Evolutionary conservation across 2,113 vertebrate species (phyloP).

Genomic region (Leptodactylus fuscus): DNA sequence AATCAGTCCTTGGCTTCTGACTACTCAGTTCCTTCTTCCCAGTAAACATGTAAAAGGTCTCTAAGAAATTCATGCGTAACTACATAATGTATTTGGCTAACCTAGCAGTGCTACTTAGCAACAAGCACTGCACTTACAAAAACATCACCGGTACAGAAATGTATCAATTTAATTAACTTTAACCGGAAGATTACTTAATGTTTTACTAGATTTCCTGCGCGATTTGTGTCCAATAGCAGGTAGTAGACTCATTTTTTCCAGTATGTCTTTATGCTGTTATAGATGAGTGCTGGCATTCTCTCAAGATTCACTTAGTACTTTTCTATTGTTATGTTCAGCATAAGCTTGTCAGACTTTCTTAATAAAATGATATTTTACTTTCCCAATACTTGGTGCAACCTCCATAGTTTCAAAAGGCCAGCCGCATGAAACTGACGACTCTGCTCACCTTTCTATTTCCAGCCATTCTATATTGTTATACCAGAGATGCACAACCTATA

Average conservation of each 20-base stretch:
- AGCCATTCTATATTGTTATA: background rate
- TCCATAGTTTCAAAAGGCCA: background rate
- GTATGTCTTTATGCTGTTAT: background rate
- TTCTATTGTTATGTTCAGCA: background rate
- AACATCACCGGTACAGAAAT: slow-evolving; percentile 25
- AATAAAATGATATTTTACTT: background rate
- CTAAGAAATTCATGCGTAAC: background rate
- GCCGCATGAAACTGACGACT: background rate
- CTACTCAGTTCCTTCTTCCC: background rate
- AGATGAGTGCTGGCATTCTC: background rate
- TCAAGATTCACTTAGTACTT: background rate
- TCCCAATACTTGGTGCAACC: background rate
- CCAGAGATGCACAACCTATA: background rate
- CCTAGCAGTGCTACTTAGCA: slow-evolving; percentile 14
- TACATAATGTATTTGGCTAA: slow-evolving; percentile 7
- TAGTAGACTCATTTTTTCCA: background rate
- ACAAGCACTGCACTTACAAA: slow-evolving; percentile 8
- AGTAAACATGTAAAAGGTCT: slow-evolving; percentile 3
- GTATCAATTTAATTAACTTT: slow-evolving; percentile 21
- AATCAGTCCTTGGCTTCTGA: slow-evolving; percentile 34
- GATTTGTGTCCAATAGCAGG: background rate
- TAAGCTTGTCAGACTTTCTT: background rate
- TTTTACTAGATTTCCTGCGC: slow-evolving; percentile 19
- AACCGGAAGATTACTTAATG: slow-evolving; percentile 20
- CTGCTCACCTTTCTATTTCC: background rate